Percentiles rank a stretch among this genome's conserved stretches.
Conservation (phyloP, 2,888 invertebrate species). For the Mechanitis messenoides region DNA sequence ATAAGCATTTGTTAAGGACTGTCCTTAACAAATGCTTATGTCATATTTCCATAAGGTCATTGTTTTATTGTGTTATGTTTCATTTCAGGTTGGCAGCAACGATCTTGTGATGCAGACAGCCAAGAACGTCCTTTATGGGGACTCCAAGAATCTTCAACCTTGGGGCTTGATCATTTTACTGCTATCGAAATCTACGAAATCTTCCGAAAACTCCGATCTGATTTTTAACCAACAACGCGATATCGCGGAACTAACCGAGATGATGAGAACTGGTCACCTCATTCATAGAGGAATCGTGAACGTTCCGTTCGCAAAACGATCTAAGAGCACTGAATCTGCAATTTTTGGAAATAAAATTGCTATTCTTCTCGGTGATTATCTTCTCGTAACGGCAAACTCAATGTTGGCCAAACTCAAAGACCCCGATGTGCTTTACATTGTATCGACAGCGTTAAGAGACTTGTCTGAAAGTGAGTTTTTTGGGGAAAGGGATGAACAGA, state of each 20-base stretch:
- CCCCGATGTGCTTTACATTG: constrained; percentile 85
- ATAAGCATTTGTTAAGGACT: too few species aligned
- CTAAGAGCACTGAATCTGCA: constrained; percentile 81
- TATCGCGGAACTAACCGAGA: constrained; percentile 84
- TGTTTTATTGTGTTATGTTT: neutral
- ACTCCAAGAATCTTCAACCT: constrained; percentile 89
- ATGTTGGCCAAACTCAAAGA: constrained; percentile 85
- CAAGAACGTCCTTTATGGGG: constrained; percentile 88
- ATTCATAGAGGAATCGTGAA: constrained; percentile 82
- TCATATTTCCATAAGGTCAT: neutral
- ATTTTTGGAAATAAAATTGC: constrained; percentile 93
- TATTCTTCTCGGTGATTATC: constrained; percentile 88
- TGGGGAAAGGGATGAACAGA: constrained; percentile 84
- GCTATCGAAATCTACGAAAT: constrained; percentile 84
- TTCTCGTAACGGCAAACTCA: constrained; percentile 87
- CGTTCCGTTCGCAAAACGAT: constrained; percentile 70
- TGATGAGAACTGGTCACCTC: constrained; percentile 90
- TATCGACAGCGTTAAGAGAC: constrained; percentile 88
- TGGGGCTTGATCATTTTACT: constrained; percentile 90
- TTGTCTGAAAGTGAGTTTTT: constrained; percentile 89
- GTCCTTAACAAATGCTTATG: too few species aligned
- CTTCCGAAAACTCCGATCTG: constrained; percentile 77
- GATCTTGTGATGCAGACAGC: constrained; percentile 91
- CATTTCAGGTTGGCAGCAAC: constrained; percentile 83
- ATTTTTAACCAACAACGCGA: constrained; percentile 70